Percentiles rank a stretch among this genome's conserved stretches.
Conservation (phyloP, 2,888 invertebrate genomes). For the Cheilosia variabilis region DNA sequence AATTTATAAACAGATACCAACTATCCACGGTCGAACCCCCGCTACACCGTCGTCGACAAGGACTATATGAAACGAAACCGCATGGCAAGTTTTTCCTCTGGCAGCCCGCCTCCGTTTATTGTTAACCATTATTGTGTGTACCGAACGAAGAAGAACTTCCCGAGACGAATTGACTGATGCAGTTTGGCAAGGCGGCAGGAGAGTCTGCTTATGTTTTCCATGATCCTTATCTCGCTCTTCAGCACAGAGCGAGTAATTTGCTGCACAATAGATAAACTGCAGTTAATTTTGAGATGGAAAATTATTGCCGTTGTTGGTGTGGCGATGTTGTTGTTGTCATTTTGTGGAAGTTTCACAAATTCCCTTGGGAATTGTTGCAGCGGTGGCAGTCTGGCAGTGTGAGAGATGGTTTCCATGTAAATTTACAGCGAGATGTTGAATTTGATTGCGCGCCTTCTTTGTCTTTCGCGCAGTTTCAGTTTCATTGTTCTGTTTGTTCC, state of each 20-base stretch:
- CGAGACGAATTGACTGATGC: conserved; percentile 73
- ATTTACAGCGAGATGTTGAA: conserved; percentile 64
- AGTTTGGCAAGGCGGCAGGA: conserved; percentile 49
- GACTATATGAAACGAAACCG: conserved; percentile 45
- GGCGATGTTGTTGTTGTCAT: conserved; percentile 14
- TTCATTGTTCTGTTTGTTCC: neutral
- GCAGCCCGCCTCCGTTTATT: conserved; percentile 28
- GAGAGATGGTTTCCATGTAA: conserved; percentile 68
- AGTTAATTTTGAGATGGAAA: conserved; percentile 73
- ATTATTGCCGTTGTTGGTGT: conserved; percentile 55
- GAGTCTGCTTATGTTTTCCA: conserved; percentile 40
- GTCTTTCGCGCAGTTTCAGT: neutral
- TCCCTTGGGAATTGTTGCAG: conserved; percentile 27
- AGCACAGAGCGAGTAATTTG: conserved; percentile 1
- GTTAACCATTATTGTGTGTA: conserved; percentile 41
- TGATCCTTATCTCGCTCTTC: conserved; percentile 60
- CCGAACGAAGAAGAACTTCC: conserved; percentile 20
- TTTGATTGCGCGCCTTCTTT: conserved; percentile 27
- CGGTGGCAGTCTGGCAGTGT: neutral
- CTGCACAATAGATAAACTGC: conserved; percentile 66
- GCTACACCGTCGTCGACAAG: neutral
- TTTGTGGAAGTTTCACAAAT: conserved; percentile 26
- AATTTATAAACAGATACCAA: conserved; percentile 72
- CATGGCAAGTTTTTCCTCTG: conserved; percentile 27
- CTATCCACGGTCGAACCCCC: conserved; percentile 10